Percentiles rank a stretch among this genome's conserved stretches.
phyloP scores from a whole-genome alignment of 35 echinoderm and acorn worm genomes.

The Lytechinus variegatus region DNA sequence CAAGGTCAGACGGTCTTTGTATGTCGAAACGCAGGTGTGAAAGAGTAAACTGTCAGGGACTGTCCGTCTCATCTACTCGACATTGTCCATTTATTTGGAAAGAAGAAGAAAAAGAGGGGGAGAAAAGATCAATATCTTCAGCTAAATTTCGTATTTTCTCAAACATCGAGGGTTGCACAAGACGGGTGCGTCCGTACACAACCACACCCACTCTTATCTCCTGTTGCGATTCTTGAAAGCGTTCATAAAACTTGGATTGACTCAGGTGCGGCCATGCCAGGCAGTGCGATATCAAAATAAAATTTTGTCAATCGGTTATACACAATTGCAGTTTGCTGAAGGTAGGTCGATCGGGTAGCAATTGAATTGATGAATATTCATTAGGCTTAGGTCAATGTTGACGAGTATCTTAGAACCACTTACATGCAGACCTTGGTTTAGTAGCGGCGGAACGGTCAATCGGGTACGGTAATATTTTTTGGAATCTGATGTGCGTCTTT shows the following conservation, averaged over 20 bases:
- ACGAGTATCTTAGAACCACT: too few relatives aligned
- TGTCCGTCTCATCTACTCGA: neutral
- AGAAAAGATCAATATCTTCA: neutral
- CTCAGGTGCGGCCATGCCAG: neutral
- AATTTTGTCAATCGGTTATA: neutral
- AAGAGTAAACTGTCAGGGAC: neutral
- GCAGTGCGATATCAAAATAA: neutral
- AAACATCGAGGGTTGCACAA: neutral
- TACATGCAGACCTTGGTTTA: too few relatives aligned
- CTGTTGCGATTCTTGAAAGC: neutral
- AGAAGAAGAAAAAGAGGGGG: neutral
- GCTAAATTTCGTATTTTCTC: neutral
- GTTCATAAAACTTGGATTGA: neutral
- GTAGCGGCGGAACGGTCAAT: too few relatives aligned
- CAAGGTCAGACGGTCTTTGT: neutral
- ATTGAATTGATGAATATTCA: neutral
- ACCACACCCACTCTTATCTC: neutral
- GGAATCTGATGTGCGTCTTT: too few relatives aligned
- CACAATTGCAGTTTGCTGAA: neutral
- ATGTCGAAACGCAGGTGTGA: neutral
- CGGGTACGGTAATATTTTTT: too few relatives aligned
- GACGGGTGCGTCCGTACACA: neutral
- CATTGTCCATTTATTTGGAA: neutral
- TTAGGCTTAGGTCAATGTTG: neutral
- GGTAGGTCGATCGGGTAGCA: neutral